These are phyloP conservation scores for Todiramphus chloris DNA, from an alignment of 2,113 vertebrate species.

Conservation along the genomic window DNA sequence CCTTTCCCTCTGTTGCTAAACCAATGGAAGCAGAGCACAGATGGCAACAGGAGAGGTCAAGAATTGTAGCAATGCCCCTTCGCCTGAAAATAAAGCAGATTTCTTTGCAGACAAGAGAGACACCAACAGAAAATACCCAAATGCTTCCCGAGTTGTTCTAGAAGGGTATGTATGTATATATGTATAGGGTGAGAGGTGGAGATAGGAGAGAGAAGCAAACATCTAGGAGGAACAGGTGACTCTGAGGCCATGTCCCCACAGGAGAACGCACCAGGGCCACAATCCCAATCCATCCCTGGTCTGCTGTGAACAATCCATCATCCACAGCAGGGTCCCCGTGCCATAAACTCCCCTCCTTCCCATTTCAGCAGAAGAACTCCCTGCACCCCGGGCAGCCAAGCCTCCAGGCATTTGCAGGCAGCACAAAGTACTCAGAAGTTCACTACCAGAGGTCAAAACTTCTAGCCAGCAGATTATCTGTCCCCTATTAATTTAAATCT, in stretches of 20 bases:
- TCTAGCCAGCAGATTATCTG: not conserved
- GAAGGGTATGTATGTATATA: not conserved
- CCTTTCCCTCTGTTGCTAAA: not conserved
- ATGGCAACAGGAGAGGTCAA: not conserved
- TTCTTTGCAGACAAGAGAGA: not conserved
- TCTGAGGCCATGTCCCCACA: not conserved
- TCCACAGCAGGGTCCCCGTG: accelerated
- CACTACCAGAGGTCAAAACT: not conserved
- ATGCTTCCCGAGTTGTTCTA: not conserved
- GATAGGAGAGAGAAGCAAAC: not conserved
- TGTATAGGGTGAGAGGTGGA: not conserved
- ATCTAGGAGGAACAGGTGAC: not conserved
- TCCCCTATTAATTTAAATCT: not conserved
- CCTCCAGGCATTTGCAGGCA: not conserved
- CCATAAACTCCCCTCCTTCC: not conserved
- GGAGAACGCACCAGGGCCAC: not conserved
- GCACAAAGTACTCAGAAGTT: not conserved
- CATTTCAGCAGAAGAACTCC: not conserved
- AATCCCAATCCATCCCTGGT: not conserved
- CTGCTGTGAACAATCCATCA: not conserved
- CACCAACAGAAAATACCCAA: too few relatives aligned
- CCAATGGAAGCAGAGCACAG: not conserved
- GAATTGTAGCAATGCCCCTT: not conserved
- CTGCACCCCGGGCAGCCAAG: not conserved
- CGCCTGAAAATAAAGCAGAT: not conserved